phyloP scores from a whole-genome alignment of 2,888 invertebrate genomes.

The Leptarthrus brevirostris region DNA sequence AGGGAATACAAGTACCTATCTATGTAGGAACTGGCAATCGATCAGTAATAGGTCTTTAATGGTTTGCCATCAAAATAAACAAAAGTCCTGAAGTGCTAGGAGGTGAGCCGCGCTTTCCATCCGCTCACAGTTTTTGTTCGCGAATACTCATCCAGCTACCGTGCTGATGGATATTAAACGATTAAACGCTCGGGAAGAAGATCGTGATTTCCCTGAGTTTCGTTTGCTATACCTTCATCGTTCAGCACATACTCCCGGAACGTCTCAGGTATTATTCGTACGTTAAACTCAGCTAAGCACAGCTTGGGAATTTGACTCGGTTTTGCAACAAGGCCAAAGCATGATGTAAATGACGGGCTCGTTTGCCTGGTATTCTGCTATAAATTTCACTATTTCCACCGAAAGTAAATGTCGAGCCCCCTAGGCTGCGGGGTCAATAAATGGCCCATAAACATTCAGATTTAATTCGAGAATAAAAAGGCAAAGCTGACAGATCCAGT shows the following conservation, averaged over 20 bases:
- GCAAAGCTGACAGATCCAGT: not conserved
- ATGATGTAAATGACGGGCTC: constrained; percentile 20
- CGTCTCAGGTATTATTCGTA: constrained; percentile 6
- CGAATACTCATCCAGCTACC: constrained; percentile 17
- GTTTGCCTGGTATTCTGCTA: not conserved
- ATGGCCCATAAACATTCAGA: constrained; percentile 38
- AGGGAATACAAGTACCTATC: not conserved
- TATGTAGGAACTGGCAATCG: constrained; percentile 36
- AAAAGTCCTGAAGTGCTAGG: constrained; percentile 22
- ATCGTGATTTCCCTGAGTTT: constrained; percentile 47
- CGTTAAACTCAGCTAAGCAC: constrained; percentile 12
- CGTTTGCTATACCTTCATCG: constrained; percentile 24
- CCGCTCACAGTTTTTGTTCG: not conserved
- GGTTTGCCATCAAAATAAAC: constrained; percentile 47
- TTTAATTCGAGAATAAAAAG: constrained; percentile 22
- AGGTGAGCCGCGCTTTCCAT: not conserved
- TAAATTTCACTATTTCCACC: constrained; percentile 33
- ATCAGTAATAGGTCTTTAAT: constrained; percentile 49
- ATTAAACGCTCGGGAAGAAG: constrained; percentile 37
- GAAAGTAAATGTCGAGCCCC: constrained; percentile 9
- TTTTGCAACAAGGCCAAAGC: constrained; percentile 38
- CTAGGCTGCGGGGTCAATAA: constrained; percentile 21
- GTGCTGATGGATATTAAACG: constrained; percentile 36
- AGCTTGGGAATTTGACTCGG: constrained; percentile 10
- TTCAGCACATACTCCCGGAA: not conserved